Conservation (phyloP, 2,888 invertebrate genomes). For the Euclidia mi region DNA sequence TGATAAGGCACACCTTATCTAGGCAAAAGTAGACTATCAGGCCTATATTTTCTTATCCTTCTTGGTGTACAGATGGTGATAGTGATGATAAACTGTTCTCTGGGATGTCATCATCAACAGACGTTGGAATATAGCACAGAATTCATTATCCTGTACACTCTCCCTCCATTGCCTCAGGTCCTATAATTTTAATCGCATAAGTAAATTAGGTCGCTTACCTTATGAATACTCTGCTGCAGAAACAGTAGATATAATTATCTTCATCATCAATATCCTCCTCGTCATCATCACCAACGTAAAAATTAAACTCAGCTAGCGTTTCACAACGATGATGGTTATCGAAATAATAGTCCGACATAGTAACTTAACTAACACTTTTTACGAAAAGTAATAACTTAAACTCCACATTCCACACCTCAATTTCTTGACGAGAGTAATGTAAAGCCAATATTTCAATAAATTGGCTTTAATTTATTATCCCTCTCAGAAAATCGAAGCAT, state of each 20-base stretch:
- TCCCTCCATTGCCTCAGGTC: background rate
- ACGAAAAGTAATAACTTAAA: conserved; percentile 13
- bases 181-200: background rate
- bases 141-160: too few relatives aligned
- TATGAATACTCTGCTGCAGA: conserved; percentile 92
- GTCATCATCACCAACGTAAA: conserved; percentile 76
- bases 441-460: conserved; percentile 7
- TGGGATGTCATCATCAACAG: too few relatives aligned
- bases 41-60: too few relatives aligned
- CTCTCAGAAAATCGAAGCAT: conserved; percentile 47
- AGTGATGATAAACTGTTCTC: too few relatives aligned
- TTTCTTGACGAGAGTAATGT: conserved; percentile 2
- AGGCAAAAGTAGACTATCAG: too few relatives aligned
- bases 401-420: conserved; percentile 1
- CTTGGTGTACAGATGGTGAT: too few relatives aligned
- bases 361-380: conserved; percentile 43
- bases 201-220: conserved; percentile 82
- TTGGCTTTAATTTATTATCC: conserved; percentile 22
- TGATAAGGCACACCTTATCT: too few relatives aligned
- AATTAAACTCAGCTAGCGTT: conserved; percentile 92
- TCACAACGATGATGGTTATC: conserved; percentile 90
- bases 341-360: conserved; percentile 79
- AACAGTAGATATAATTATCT: conserved; percentile 91
- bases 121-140: too few relatives aligned
- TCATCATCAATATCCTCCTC: conserved; percentile 70